Evolutionary conservation across 2,797 vertebrate genomes (phyloP).

Genomic region (Rhadinocentrus ornatus): DNA sequence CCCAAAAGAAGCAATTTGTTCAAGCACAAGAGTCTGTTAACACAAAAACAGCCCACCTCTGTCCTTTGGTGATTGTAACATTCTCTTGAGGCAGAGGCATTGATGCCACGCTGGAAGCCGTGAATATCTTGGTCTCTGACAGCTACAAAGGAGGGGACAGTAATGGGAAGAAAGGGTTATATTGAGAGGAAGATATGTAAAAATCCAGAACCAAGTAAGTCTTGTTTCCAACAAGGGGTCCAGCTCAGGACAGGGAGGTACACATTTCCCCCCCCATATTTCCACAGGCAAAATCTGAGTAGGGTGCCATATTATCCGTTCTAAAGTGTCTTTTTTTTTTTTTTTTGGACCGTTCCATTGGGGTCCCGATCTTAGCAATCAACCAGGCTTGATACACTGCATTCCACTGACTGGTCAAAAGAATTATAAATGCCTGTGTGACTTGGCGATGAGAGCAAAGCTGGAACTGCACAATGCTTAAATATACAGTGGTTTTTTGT

Average conservation of each 20-base stretch:
- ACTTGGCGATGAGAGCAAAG: no score
- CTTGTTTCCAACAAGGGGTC: not conserved
- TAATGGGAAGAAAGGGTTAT: not conserved
- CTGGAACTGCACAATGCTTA: no score
- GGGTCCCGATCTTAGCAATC: no score
- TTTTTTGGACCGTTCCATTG: no score
- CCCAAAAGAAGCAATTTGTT: constrained; percentile 7
- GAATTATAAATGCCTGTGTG: no score
- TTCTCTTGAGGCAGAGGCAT: constrained; percentile 92
- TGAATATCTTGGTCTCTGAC: constrained; percentile 99
- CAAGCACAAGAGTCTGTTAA: not conserved
- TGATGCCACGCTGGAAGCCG: constrained; percentile 93
- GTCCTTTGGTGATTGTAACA: constrained; percentile 98
- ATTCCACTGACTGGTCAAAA: no score
- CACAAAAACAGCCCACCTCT: constrained; percentile 82
- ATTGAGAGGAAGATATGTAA: not conserved
- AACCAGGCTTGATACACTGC: no score
- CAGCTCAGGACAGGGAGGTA: not conserved
- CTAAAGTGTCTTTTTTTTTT: no score
- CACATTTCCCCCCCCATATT: no score
- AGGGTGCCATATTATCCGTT: no score
- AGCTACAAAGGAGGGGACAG: constrained; percentile 80
- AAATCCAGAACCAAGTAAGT: not conserved
- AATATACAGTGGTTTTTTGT: no score
- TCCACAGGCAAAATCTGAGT: no score